Conservation (phyloP, 35 echinoderm and acorn worm species). For the Chiridota heheva region DNA sequence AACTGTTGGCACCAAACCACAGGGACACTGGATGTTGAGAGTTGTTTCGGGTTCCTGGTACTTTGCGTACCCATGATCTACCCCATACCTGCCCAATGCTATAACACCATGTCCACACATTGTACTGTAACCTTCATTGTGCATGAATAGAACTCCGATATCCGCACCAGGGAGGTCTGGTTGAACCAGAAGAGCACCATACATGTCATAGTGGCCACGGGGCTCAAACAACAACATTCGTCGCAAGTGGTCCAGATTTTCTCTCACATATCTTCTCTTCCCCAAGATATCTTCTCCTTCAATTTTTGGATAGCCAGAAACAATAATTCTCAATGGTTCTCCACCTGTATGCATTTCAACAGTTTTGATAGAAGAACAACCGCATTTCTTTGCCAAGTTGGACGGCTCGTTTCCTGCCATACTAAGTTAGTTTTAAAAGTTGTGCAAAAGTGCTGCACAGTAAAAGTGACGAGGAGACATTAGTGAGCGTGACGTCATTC, state of each 20-base stretch:
- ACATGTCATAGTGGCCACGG: conserved; percentile 86
- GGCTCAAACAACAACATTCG: conserved; percentile 87
- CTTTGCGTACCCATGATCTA: conserved; percentile 64
- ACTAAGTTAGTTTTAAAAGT: too few relatives aligned
- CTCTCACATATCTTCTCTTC: conserved; percentile 68
- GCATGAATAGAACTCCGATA: conserved; percentile 74
- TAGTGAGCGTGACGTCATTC: too few relatives aligned
- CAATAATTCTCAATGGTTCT: conserved; percentile 77
- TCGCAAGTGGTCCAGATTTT: conserved; percentile 71
- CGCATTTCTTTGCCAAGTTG: too few relatives aligned
- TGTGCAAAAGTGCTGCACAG: too few relatives aligned
- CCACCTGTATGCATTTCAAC: conserved; percentile 98
- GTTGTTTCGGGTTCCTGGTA: conserved; percentile 64
- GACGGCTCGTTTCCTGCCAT: too few relatives aligned
- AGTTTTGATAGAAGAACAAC: conserved; percentile 78
- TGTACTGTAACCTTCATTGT: conserved; percentile 98
- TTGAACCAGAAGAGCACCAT: conserved; percentile 71
- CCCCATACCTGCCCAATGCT: conserved; percentile 68
- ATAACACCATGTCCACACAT: conserved; percentile 88
- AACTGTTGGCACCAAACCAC: conserved; percentile 78
- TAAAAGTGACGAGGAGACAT: too few relatives aligned
- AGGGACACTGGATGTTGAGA: conserved; percentile 91
- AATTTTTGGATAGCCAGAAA: conserved; percentile 74
- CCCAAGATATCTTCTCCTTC: conserved; percentile 67
- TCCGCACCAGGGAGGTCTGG: conserved; percentile 65